phyloP scores from a whole-genome alignment of 2,888 invertebrate genomes.

The Bruchidius siliquastri region DNA sequence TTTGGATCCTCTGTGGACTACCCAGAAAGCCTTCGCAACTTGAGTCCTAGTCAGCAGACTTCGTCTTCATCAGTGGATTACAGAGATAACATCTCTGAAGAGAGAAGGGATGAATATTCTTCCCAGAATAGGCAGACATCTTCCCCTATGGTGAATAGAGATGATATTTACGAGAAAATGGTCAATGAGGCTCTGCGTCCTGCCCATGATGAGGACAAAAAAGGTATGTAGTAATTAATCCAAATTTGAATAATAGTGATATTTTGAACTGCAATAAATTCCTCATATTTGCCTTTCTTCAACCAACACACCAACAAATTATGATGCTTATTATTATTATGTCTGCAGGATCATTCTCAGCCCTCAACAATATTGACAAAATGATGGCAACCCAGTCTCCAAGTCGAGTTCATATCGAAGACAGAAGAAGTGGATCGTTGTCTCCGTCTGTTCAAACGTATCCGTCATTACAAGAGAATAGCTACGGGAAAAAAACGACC shows the following conservation, averaged over 20 bases:
- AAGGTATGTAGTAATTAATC: not conserved
- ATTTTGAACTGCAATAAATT: no score
- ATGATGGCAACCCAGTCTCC: not conserved
- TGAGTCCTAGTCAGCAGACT: not conserved
- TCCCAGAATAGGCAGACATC: not conserved
- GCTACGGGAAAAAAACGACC: not conserved
- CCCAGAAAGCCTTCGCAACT: not conserved
- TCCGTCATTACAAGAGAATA: not conserved
- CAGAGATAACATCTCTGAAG: not conserved
- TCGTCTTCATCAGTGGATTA: not conserved
- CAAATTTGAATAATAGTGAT: no score
- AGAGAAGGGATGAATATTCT: not conserved
- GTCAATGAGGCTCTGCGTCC: not conserved
- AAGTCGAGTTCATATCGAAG: not conserved
- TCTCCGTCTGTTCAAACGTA: not conserved
- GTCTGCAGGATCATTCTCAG: not conserved
- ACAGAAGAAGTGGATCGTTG: not conserved
- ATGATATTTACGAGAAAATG: not conserved
- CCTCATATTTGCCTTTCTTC: no score
- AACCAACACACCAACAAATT: no score
- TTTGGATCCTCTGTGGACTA: not conserved
- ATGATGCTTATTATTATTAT: not conserved
- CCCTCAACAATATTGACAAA: not conserved
- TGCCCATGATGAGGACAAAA: not conserved
- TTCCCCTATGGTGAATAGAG: not conserved